Evolutionary conservation across 2,888 invertebrate genomes (phyloP).

Genomic region (Mycalesis mineus): DNA sequence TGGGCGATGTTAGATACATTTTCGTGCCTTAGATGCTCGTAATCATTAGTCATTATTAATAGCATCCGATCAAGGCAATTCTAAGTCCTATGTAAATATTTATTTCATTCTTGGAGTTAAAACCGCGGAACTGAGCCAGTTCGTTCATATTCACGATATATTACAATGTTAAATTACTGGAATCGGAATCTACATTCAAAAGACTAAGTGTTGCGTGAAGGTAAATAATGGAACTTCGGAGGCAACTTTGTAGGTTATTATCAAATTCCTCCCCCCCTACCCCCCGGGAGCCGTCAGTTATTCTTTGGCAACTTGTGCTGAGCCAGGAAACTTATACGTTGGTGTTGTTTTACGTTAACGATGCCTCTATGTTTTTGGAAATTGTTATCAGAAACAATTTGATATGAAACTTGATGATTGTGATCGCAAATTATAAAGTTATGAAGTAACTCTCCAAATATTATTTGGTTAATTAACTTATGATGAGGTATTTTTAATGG

Average conservation of each 20-base stretch:
- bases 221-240: conserved; percentile 25
- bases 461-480: too few relatives aligned
- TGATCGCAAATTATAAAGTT: background rate
- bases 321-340: conserved; percentile 23
- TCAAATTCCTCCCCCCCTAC: conserved; percentile 26
- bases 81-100: too few relatives aligned
- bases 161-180: background rate
- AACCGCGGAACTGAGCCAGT: too few relatives aligned
- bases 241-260: conserved; percentile 28
- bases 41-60: too few relatives aligned
- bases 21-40: too few relatives aligned
- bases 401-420: background rate
- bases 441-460: background rate
- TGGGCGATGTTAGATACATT: too few relatives aligned
- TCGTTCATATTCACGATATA: too few relatives aligned
- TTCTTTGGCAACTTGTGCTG: conserved; percentile 28
- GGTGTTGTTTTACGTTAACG: conserved; percentile 22
- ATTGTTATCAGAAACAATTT: background rate
- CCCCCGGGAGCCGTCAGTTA: conserved; percentile 25
- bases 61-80: too few relatives aligned
- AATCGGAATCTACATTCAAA: conserved; percentile 15
- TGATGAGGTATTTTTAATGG: too few relatives aligned
- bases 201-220: conserved; percentile 21
- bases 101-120: too few relatives aligned
- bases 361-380: background rate